These are phyloP conservation scores for Megaceryle torquata DNA, from an alignment of 2,113 vertebrate genomes.

Conservation along the genomic window DNA sequence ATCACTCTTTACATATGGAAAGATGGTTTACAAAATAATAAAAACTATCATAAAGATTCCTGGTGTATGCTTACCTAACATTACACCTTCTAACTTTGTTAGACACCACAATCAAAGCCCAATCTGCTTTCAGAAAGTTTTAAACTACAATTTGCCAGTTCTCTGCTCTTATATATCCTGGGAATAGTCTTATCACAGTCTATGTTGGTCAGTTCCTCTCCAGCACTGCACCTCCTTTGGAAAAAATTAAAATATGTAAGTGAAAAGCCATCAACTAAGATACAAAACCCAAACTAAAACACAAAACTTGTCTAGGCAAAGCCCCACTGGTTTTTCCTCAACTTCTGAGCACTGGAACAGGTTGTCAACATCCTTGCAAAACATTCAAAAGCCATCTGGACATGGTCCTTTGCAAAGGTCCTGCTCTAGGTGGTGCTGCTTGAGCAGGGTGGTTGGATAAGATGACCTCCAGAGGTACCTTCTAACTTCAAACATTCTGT, in stretches of 20 bases:
- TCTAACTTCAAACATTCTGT: background rate
- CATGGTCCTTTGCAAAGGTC: background rate
- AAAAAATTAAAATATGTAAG: background rate
- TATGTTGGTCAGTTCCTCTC: background rate
- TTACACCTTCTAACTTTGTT: background rate
- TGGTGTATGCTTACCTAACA: background rate
- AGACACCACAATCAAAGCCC: background rate
- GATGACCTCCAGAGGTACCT: background rate
- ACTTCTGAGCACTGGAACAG: background rate
- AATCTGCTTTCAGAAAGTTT: background rate
- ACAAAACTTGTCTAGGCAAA: background rate
- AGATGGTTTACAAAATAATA: background rate
- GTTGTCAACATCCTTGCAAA: background rate
- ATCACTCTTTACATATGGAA: background rate
- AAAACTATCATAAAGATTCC: accelerated
- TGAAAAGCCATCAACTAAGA: background rate
- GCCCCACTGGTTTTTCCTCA: background rate
- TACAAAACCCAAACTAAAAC: background rate
- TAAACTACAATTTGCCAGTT: background rate
- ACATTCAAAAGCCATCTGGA: background rate
- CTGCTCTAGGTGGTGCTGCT: background rate
- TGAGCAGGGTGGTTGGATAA: background rate
- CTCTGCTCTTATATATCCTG: background rate
- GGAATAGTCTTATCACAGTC: background rate
- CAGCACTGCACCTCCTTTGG: background rate